Evolutionary conservation across 2,888 invertebrate species (phyloP), one percentile per base, ranked within the genome.

Genomic region (Sinohyriopsis cumingii): DNA sequence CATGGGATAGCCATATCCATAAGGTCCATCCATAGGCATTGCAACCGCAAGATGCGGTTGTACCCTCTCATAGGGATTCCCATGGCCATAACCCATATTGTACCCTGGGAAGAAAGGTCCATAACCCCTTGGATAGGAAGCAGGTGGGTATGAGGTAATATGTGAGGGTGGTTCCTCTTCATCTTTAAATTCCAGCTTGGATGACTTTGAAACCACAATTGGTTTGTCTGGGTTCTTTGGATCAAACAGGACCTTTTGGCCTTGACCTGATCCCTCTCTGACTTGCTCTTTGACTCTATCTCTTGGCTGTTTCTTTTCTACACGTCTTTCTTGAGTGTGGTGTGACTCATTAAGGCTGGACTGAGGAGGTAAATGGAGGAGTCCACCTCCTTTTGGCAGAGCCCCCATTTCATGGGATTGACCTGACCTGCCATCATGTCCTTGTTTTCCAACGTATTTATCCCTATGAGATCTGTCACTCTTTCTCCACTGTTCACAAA

Each of bases 201-300:
- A 68, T 5, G 69, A 56, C 24, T 74, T 75, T 33, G 76, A 68
- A 9, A 87, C 82, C 24, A 84, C 71, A 62, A 85, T 85, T 15
- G 85, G 84, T 66, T 84, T 86, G 65, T 81, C 82, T 22, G 88
- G 88, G 74, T 87, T 87, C 60, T 86, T 87, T 19, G 88, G 88
- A 72, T 88, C 87, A 80, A 84, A 88, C 25, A 88, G 76, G 12
- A 77, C 82, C 56, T 82, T 82, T 68, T 84, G 84, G 19, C 79
- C 75, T 20, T 73, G 64, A 25, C 77, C 78, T 25, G 77, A 73
- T 56, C 76, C 59, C 9, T 72, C 80, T 25, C 72, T 68, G 1
- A 65, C 55, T 24, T 65, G 57, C 55, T 63, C 56, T 28, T 65
- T 67, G 28, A 55, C 68, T 65, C 68, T 59, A 28, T 15, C 55